A percentile compares a stretch with the other conserved stretches of the same genome.
phyloP scores from a whole-genome alignment of 2,888 invertebrate genomes.

The Andrena haemorrhoa region DNA sequence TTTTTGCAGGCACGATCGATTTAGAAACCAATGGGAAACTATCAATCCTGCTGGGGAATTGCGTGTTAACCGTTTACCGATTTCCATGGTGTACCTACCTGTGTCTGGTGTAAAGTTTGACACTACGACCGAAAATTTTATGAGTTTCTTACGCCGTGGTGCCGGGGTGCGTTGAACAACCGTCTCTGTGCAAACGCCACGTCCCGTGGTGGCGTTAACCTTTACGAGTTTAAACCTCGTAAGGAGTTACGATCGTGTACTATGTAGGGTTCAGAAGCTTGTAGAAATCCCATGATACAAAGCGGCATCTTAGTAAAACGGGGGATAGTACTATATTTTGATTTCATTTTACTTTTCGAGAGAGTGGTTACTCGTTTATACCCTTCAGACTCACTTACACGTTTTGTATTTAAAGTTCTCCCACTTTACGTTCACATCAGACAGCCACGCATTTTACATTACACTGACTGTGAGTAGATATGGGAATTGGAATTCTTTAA shows the following conservation, averaged over 20 bases:
- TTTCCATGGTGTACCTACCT: not conserved
- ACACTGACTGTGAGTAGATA: too few species aligned
- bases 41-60: not conserved
- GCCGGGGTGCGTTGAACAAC: constrained; percentile 25
- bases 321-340: not conserved
- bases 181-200: constrained; percentile 33
- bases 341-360: constrained; percentile 8
- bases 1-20: not conserved
- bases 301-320: constrained; percentile 2
- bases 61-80: constrained; percentile 19
- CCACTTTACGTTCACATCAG: too few species aligned
- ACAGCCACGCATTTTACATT: too few species aligned
- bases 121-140: constrained; percentile 50
- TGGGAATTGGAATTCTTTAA: too few species aligned
- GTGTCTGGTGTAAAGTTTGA: constrained; percentile 35
- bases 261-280: constrained; percentile 30
- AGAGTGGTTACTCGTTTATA: not conserved
- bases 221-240: constrained; percentile 59
- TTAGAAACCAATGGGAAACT: constrained; percentile 4
- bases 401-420: too few species aligned
- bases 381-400: not conserved
- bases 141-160: constrained; percentile 41
- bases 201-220: constrained; percentile 45
- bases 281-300: constrained; percentile 25
- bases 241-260: constrained; percentile 56